Conservation (phyloP, 2,797 vertebrate genomes). For the Bradypodion ventrale region DNA sequence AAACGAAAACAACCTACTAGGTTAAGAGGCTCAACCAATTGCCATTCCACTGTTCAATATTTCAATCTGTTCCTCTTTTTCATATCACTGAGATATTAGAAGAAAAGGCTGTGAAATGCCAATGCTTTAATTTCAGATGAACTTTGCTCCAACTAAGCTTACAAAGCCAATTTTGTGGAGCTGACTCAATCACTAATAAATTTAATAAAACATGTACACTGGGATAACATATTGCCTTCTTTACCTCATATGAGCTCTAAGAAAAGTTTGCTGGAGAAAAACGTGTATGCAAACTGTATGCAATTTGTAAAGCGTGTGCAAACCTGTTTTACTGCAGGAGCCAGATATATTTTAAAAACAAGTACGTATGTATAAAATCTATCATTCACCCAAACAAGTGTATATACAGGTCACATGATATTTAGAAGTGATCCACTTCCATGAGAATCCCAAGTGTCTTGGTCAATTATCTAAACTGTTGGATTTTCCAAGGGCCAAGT, state of each 20-base stretch:
- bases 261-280: background rate
- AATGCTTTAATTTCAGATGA: constrained; percentile 21
- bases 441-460: too few relatives aligned
- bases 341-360: too few relatives aligned
- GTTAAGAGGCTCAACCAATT: background rate
- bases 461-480: too few relatives aligned
- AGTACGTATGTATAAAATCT: background rate
- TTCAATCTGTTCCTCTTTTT: constrained; percentile 5
- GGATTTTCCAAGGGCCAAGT: too few relatives aligned
- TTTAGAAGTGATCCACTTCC: too few relatives aligned
- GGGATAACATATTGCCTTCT: background rate
- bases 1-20: background rate
- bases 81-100: background rate
- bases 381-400: background rate
- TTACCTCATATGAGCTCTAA: constrained; percentile 25
- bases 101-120: constrained; percentile 12
- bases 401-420: background rate
- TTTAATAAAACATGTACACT: constrained; percentile 47
- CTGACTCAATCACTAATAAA: constrained; percentile 55
- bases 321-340: too few relatives aligned
- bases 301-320: background rate
- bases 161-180: constrained; percentile 36
- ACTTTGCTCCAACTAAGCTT: constrained; percentile 22
- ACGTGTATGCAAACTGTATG: constrained; percentile 25
- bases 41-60: background rate